Evolutionary conservation across 1,140 invertebrate genomes (phyloP), one percentile per base, ranked within the genome.

Genomic region (Steinernema feltiae): DNA sequence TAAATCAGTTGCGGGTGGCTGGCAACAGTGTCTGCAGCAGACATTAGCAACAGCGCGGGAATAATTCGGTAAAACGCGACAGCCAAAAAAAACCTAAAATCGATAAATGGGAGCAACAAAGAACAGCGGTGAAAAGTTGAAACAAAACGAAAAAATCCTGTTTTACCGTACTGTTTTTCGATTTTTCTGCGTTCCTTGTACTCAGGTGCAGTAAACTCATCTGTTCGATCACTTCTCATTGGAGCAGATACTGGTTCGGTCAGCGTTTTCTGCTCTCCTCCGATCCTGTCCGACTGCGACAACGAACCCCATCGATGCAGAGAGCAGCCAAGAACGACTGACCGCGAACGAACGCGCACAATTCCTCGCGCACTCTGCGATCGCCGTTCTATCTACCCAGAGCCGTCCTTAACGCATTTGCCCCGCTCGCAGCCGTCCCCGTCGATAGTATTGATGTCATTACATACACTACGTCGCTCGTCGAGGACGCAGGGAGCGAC

Each of bases 361-460:
- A n/a, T 46, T 7, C n/a, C 41, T 46, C 41, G 41, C 41, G 41
- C 41, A 46, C 41, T 46, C 41, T 46, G 7, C 7, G 41, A 46
- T 46, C 41, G 41, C 7, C 41, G 7, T 46, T 46, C 41, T 46
- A 46, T 46, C 41, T 46, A n/a, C 41, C n/a, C n/a, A n/a, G n/a
- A n/a, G n/a, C n/a, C n/a, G n/a, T 46, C 41, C 41, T 46, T 46
- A 12, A 46, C 41, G n/a, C 41, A n/a, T n/a, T 46, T 46, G 41
- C 41, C 41, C 41, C 41, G 41, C 41, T 46, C 41, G 7, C 41
- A 46, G 41, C 41, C 41, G 41, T 46, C 53, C 53, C 12, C 53
- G 24, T 63, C 53, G 53, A 63, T 63, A 63, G 53, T 15, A 63
- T 63, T 63, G 53, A 63, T 63, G 53, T 63, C 53, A 27, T 15